These are phyloP conservation scores for Elephas maximus DNA, from an alignment of 2,113 vertebrate genomes.

Conservation along the genomic window DNA sequence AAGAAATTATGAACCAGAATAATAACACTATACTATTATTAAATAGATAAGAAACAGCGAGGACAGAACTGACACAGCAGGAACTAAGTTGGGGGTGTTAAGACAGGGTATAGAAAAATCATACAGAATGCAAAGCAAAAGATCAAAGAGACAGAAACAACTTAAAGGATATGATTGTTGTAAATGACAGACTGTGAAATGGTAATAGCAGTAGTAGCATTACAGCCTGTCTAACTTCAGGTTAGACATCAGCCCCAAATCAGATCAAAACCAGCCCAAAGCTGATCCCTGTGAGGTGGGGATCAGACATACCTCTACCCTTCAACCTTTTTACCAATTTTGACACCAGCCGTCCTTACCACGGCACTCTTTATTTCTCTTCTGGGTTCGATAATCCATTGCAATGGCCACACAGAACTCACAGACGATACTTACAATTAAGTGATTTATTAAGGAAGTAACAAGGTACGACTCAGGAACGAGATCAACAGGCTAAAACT, in stretches of 20 bases:
- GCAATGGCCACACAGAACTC: neutral
- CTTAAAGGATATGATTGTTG: neutral
- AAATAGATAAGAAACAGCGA: neutral
- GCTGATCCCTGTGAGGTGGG: neutral
- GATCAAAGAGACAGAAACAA: neutral
- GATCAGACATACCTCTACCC: neutral
- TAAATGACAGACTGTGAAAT: neutral
- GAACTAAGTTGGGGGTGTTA: neutral
- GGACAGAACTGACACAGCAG: neutral
- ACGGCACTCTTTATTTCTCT: neutral
- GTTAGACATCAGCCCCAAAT: too few species aligned
- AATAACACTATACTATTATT: neutral
- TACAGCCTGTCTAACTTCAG: neutral
- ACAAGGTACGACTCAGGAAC: neutral
- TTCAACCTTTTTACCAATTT: neutral
- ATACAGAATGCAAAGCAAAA: neutral
- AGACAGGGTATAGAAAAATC: slow-evolving; percentile 3
- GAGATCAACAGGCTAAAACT: neutral
- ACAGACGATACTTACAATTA: too few species aligned
- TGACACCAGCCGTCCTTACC: neutral
- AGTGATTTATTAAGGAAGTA: neutral
- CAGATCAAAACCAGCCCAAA: neutral
- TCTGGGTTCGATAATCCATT: neutral
- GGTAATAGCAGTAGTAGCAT: neutral
- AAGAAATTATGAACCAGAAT: neutral